phyloP scores from a whole-genome alignment of 1,140 invertebrate genomes.

The Polypedilum pembai region DNA sequence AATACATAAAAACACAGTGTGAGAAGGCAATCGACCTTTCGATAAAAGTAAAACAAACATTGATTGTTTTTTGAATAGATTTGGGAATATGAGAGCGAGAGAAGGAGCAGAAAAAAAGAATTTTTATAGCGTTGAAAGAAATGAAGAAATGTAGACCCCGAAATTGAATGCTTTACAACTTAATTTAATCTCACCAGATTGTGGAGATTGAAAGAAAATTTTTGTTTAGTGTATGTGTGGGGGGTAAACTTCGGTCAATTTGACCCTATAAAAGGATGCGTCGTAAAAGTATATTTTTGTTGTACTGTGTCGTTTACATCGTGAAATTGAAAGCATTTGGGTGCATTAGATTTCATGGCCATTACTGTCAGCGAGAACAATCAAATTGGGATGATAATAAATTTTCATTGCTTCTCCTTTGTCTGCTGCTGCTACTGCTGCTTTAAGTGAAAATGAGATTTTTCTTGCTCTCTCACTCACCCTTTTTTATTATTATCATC shows the following conservation, averaged over 20 bases:
- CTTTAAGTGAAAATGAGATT: conserved; percentile 5
- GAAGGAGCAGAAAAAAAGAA: background rate
- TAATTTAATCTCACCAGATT: conserved; percentile 13
- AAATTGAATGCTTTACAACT: conserved; percentile 14
- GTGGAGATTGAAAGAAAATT: background rate
- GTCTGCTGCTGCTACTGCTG: background rate
- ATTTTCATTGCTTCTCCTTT: background rate
- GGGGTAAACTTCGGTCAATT: background rate
- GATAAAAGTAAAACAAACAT: conserved; percentile 19
- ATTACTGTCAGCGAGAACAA: conserved; percentile 17
- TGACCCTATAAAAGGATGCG: background rate
- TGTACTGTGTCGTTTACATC: background rate
- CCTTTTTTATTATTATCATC: background rate
- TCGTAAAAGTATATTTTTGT: background rate
- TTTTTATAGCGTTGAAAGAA: background rate
- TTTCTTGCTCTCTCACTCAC: background rate
- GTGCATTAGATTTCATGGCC: background rate
- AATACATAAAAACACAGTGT: too few relatives aligned
- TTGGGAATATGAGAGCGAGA: background rate
- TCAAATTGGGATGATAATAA: conserved; percentile 18
- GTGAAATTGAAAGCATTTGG: background rate
- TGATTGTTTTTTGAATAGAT: conserved; percentile 19
- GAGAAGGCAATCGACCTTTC: background rate
- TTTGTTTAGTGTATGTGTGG: background rate
- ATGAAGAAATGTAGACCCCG: conserved; percentile 11